Evolutionary conservation across 2,113 vertebrate genomes (phyloP).

Genomic region (Perognathus longimembris): DNA sequence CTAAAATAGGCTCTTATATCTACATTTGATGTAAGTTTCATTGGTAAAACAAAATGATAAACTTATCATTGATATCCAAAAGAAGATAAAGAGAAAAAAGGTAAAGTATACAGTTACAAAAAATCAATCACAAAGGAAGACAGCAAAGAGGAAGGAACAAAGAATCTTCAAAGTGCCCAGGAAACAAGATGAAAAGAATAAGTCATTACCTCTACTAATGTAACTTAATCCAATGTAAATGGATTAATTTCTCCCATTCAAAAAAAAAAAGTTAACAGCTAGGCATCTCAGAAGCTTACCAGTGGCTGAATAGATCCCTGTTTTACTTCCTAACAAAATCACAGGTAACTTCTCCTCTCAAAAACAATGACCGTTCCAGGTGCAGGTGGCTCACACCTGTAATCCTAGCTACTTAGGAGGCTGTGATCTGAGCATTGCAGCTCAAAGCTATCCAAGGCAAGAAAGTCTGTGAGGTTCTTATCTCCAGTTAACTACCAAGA

Average conservation of each 20-base stretch:
- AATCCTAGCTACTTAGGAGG: too few species aligned
- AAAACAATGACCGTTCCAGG: background rate
- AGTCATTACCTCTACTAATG: background rate
- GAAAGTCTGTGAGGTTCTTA: too few species aligned
- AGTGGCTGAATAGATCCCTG: conserved; percentile 95
- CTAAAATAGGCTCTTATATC: background rate
- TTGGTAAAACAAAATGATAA: background rate
- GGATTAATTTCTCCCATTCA: background rate
- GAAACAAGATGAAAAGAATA: background rate
- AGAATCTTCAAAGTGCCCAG: background rate
- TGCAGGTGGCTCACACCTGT: too few species aligned
- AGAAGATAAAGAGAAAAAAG: background rate
- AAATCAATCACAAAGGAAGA: background rate
- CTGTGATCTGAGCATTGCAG: too few species aligned
- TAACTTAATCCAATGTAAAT: background rate
- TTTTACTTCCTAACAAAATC: conserved; percentile 92
- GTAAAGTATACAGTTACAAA: background rate
- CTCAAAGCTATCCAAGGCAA: too few species aligned
- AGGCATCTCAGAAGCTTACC: conserved; percentile 86
- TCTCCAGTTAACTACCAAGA: too few species aligned
- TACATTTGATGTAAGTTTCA: too few species aligned
- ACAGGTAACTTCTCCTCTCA: conserved; percentile 87
- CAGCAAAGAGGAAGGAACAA: background rate
- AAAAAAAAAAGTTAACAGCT: background rate
- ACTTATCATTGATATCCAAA: background rate